Percentiles rank a stretch among this genome's conserved stretches.
Evolutionary conservation across 2,888 invertebrate species (phyloP).

Genomic region (Coremacera marginata): DNA sequence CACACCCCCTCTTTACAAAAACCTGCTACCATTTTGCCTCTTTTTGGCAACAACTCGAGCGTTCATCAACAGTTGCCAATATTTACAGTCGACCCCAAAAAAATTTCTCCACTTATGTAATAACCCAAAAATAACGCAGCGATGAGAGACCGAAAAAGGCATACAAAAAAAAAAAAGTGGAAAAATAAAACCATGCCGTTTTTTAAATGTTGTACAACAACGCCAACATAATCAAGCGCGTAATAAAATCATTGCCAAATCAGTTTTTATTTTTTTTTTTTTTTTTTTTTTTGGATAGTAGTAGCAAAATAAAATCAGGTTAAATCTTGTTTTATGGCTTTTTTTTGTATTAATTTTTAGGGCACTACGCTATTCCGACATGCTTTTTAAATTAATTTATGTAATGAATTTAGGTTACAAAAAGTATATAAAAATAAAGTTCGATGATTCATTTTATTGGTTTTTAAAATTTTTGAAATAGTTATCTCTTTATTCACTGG

Average conservation of each 20-base stretch:
- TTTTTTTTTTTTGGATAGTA: no score
- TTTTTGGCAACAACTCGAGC: background rate
- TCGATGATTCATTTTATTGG: no score
- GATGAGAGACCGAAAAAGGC: background rate
- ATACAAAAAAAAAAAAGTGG: background rate
- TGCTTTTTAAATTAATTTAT: no score
- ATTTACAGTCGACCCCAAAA: slow-evolving; percentile 35
- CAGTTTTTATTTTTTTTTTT: slow-evolving; percentile 8
- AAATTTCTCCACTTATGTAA: slow-evolving; percentile 62
- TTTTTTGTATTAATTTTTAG: background rate
- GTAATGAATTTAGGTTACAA: no score
- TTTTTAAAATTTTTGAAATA: no score
- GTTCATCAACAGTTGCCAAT: slow-evolving; percentile 6
- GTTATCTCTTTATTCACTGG: no score
- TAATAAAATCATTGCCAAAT: slow-evolving; percentile 60
- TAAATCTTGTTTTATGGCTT: background rate
- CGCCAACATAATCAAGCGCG: slow-evolving; percentile 39
- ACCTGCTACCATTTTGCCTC: background rate
- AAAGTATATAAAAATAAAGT: no score
- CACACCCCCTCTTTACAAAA: background rate
- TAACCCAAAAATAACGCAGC: slow-evolving; percentile 39
- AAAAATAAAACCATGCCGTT: slow-evolving; percentile 13
- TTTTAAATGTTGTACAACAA: slow-evolving; percentile 8
- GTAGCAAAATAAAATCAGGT: background rate
- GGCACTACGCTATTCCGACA: no score